A percentile compares a stretch with the other conserved stretches of the same genome.
These are phyloP conservation scores for Oreotrochilus melanogaster DNA, from an alignment of 2,113 vertebrate species.

Conservation along the genomic window DNA sequence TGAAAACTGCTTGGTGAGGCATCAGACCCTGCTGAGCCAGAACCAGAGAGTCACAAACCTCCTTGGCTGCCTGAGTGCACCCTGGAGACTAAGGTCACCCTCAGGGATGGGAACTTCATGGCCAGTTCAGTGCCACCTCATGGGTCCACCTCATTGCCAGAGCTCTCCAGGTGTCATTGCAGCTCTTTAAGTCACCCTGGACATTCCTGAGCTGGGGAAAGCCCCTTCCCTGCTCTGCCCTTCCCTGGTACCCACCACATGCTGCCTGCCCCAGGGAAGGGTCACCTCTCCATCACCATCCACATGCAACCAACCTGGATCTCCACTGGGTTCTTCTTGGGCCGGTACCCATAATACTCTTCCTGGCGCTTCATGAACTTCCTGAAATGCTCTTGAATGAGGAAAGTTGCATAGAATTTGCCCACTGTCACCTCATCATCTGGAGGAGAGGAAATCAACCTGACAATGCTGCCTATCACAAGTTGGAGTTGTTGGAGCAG, in stretches of 20 bases:
- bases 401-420: conserved; percentile 98
- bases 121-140: not conserved
- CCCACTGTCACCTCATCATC: conserved; percentile 99
- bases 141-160: not conserved
- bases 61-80: not conserved
- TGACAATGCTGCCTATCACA: not conserved
- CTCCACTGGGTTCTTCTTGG: conserved; percentile 89
- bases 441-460: conserved; percentile 59
- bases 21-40: not conserved
- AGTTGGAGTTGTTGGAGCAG: not conserved
- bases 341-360: conserved; percentile 96
- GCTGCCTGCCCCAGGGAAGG: not conserved
- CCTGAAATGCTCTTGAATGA: conserved; percentile 97
- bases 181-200: not conserved
- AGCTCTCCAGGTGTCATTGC: not conserved
- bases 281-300: not conserved
- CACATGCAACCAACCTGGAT: conserved; percentile 84
- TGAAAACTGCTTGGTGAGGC: not conserved
- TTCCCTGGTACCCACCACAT: not conserved
- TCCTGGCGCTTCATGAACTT: conserved; percentile 98
- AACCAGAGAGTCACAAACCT: not conserved
- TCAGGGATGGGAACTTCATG: not conserved
- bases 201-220: not conserved
- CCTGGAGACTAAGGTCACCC: not conserved
- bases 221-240: not conserved